phyloP scores from a whole-genome alignment of 2,113 vertebrate genomes.

The Trogon melanurus region DNA sequence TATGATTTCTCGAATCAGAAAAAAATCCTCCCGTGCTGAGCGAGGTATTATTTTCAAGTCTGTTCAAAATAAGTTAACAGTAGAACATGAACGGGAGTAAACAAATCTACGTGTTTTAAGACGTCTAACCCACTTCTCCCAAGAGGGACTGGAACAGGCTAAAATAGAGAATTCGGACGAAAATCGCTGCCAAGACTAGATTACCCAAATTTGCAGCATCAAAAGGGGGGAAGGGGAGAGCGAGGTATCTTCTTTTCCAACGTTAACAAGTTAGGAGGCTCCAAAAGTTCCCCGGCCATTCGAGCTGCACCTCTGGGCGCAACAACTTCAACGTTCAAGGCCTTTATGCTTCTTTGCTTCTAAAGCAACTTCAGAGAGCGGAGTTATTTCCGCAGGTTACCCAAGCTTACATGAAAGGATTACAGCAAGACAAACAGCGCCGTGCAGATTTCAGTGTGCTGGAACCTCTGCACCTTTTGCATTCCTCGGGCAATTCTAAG shows the following conservation, averaged over 20 bases:
- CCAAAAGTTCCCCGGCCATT: background rate
- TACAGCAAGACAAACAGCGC: background rate
- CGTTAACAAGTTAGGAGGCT: background rate
- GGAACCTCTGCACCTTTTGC: background rate
- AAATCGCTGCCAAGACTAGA: background rate
- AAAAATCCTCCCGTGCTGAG: background rate
- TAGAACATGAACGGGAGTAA: background rate
- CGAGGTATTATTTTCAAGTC: background rate
- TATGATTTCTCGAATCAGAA: slow-evolving; percentile 3
- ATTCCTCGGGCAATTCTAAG: background rate
- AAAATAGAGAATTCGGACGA: background rate
- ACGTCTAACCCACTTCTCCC: background rate
- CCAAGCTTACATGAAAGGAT: background rate
- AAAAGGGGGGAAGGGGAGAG: background rate
- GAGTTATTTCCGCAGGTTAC: background rate
- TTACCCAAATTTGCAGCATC: background rate
- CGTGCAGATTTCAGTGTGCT: background rate
- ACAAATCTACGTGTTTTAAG: background rate
- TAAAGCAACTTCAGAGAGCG: background rate
- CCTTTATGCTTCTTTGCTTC: background rate
- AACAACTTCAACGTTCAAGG: slow-evolving; percentile 8
- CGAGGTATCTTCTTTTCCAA: background rate
- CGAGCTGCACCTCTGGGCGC: background rate
- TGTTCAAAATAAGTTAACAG: background rate
- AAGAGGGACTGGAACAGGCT: background rate